Evolutionary conservation across 2,888 invertebrate genomes (phyloP), one percentile per base, ranked within the genome.

Genomic region (Dicyrtomina minuta): DNA sequence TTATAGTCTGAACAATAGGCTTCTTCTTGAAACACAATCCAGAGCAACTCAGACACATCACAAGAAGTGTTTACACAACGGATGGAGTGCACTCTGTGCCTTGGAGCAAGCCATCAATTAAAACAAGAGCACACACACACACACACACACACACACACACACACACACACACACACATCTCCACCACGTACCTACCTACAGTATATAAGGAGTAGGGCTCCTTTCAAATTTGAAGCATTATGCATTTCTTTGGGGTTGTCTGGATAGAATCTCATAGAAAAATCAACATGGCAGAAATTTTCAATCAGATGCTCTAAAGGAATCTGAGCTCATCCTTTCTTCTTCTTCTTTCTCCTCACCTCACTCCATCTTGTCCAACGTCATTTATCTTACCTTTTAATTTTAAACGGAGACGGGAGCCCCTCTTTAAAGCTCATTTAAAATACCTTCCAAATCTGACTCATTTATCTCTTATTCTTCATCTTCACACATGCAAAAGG

Each of bases 401-500:
- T 12, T 27, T 24, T 15, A 27, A 58, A 58, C 24, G 15, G 33
- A 53, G 22, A 22, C 27, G 43, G 24, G 53, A 55, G 13, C 43
- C 26, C 65, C 43, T 65, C 24, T 65, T 55, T 65, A 55, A 39
- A 65, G 24, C 43, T 39, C 41, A 65, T 55, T 65, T 51, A 65
- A 65, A 65, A 65, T 55, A 41, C 53, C 65, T 6, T 26, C 49
- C 33, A 65, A 65, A 65, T 65, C 65, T 55, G 43, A 22, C 51
- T 65, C 65, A 53, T 55, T 41, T 33, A 65, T 65, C 55, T 65
- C 33, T 44, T 46, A 15, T 22, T 60, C 60, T 4, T 60, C 44
- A 22, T n/a, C n/a, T n/a, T n/a, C n/a, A n/a, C 26, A 56, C 17
- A 56, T 15, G 26, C 26, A 55, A 55, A 46, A 46, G 8, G 46